Conservation (phyloP, 1,140 invertebrate genomes). For the Pogonus chalceus region DNA sequence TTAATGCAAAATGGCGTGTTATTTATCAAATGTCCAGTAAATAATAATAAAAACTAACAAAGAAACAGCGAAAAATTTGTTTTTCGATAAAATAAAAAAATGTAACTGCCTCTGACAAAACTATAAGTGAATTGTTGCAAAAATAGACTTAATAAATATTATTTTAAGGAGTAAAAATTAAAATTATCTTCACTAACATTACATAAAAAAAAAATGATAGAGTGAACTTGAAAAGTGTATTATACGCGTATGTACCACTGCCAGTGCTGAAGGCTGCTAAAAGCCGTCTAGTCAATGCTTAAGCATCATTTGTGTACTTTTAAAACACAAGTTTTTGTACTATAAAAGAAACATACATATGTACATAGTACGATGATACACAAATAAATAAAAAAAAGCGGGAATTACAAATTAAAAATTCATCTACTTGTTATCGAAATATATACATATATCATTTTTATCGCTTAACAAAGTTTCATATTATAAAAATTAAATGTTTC, state of each 20-base stretch:
- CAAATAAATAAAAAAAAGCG: no score
- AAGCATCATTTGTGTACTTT: not conserved
- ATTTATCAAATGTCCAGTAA: not conserved
- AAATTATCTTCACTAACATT: not conserved
- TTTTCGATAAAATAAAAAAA: no score
- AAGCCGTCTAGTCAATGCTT: slow-evolving; percentile 3
- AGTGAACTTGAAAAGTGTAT: not conserved
- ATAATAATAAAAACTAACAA: not conserved
- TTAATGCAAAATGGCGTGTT: not conserved
- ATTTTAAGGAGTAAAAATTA: no score
- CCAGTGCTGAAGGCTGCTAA: slow-evolving; percentile 2
- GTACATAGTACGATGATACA: not conserved
- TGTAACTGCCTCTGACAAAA: no score
- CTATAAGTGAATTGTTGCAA: no score
- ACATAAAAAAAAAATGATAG: not conserved
- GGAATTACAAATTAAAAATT: no score
- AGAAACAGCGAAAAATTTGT: no score
- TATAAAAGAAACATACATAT: not conserved
- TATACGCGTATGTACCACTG: not conserved
- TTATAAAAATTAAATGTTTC: no score
- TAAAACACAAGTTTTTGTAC: slow-evolving; percentile 1
- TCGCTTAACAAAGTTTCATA: no score
- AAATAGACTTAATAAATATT: no score
- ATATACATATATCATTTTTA: no score
- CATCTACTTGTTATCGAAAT: no score